phyloP scores from a whole-genome alignment of 2,797 vertebrate genomes.

The Erethizon dorsatum region DNA sequence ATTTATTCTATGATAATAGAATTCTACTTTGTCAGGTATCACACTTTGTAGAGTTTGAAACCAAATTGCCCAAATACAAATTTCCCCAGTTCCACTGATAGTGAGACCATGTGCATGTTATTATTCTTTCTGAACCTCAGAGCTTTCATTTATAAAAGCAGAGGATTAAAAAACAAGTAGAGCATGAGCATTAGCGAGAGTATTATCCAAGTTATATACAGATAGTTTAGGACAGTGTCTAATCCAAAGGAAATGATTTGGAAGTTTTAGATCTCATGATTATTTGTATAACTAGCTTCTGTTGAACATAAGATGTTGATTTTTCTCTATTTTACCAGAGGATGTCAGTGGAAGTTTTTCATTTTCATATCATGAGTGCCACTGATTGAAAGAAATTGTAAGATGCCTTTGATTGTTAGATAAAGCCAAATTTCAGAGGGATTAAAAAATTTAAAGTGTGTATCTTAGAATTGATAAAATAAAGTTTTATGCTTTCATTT shows the following conservation, averaged over 20 bases:
- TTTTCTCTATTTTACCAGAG: conserved; percentile 71
- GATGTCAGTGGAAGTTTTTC: conserved; percentile 46
- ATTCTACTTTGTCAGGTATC: conserved; percentile 28
- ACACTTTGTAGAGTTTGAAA: conserved; percentile 40
- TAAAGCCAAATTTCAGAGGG: conserved; percentile 55
- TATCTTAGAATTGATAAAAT: conserved; percentile 55
- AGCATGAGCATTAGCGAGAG: neutral
- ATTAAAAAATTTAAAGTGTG: conserved; percentile 57
- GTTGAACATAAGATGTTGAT: neutral
- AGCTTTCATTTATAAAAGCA: conserved; percentile 4
- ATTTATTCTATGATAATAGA: neutral
- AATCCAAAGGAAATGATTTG: neutral
- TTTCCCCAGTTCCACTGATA: conserved; percentile 1
- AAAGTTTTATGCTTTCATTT: conserved; percentile 44
- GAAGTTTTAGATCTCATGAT: conserved; percentile 49
- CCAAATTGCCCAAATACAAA: neutral
- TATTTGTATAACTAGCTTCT: conserved; percentile 50
- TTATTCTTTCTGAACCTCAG: neutral
- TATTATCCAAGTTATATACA: neutral
- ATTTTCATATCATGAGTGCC: conserved; percentile 49
- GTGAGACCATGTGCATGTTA: neutral
- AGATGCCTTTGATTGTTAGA: conserved; percentile 27
- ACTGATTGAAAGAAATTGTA: conserved; percentile 62
- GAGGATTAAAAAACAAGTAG: neutral
- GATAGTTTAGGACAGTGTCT: neutral